These are phyloP conservation scores for Candoia aspera DNA, from an alignment of 2,113 vertebrate genomes.

Conservation along the genomic window DNA sequence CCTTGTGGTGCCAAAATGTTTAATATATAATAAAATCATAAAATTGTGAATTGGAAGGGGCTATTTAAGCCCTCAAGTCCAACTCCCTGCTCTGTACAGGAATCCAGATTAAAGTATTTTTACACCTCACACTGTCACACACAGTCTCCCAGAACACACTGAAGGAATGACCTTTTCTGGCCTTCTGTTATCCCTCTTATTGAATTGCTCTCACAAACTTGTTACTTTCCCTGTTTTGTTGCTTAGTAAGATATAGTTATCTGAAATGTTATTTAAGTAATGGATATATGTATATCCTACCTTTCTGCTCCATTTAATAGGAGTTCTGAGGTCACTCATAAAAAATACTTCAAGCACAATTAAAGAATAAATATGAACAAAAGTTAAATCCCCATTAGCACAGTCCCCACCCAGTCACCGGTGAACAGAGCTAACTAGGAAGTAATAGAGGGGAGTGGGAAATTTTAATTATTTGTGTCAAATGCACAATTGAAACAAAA, in stretches of 20 bases:
- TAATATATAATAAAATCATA: neutral
- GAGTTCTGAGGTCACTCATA: neutral
- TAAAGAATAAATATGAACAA: neutral
- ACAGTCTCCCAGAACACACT: neutral
- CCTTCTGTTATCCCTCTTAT: neutral
- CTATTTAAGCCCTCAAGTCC: neutral
- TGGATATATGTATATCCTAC: neutral
- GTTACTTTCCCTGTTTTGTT: neutral
- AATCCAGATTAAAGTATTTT: neutral
- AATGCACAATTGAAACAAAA: neutral
- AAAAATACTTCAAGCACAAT: neutral
- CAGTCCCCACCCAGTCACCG: neutral
- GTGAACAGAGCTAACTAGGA: neutral
- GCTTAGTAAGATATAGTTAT: neutral
- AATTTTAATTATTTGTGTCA: neutral
- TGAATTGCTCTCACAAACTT: neutral
- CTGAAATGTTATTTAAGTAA: neutral
- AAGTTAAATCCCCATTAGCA: neutral
- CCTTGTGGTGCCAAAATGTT: neutral
- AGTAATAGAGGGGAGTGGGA: neutral
- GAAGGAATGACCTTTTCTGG: neutral
- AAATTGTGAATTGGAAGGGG: neutral
- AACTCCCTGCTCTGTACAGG: neutral
- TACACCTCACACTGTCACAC: neutral
- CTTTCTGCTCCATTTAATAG: neutral